Evolutionary conservation across 1,140 invertebrate genomes (phyloP).

Genomic region (Venustaconcha ellipsiformis): DNA sequence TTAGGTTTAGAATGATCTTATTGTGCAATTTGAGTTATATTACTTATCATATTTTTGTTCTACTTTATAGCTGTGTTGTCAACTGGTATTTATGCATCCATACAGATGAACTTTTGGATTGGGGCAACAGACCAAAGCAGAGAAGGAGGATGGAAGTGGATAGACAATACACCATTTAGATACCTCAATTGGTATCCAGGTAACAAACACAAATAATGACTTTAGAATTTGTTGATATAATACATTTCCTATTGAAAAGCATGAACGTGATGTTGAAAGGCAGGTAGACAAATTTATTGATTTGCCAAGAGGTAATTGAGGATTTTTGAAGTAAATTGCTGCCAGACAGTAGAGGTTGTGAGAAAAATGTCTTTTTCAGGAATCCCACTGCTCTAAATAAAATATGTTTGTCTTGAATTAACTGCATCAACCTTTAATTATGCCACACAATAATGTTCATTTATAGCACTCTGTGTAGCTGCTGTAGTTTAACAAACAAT

Average conservation of each 20-base stretch:
- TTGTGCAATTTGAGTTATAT: neutral
- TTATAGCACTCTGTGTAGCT: too few species aligned
- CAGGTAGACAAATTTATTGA: neutral
- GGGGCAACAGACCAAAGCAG: conserved; percentile 47
- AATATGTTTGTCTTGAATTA: too few species aligned
- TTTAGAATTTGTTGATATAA: neutral
- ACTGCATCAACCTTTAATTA: too few species aligned
- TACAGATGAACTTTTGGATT: conserved; percentile 50
- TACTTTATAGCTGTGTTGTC: conserved; percentile 35
- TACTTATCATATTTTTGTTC: neutral
- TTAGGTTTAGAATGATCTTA: neutral
- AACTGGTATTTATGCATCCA: conserved; percentile 23
- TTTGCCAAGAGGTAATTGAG: neutral
- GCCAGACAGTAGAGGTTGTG: neutral
- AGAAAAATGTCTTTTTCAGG: neutral
- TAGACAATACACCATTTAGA: conserved; percentile 44
- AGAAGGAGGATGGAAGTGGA: conserved; percentile 59
- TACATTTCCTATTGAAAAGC: neutral
- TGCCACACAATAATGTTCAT: too few species aligned
- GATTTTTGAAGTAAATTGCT: neutral
- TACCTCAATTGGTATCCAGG: conserved; percentile 56
- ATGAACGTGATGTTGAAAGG: neutral
- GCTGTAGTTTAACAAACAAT: too few species aligned
- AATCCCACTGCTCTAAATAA: neutral
- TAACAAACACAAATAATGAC: conserved; percentile 4